Evolutionary conservation across 2,888 invertebrate genomes (phyloP), one percentile per base, ranked within the genome.

Genomic region (Drosophila paranaensis): DNA sequence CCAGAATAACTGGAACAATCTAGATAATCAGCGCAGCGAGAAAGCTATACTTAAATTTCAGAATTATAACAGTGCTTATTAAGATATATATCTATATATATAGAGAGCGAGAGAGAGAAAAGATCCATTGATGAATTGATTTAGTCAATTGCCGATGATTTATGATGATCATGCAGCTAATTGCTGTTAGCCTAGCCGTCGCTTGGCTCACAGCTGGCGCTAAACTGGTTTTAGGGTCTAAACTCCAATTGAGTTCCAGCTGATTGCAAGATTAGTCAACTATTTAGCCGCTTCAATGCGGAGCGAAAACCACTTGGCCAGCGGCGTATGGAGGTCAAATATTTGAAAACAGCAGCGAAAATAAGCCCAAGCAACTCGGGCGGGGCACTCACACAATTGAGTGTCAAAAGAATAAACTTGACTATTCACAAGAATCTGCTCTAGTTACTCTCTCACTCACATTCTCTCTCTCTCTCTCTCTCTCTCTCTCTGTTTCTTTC

Each of bases 141-240:
- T 60, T 37, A 42, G n/a, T 53, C 60, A 56, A 60, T 63, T 63
- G 30, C 16, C 55, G 37, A 53, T 75, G 75, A 75, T 75, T 75
- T 71, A 75, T 66, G 71, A 71, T 66, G 71, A 70, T 61, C 71
- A 58, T 65, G 53, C n/a, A 61, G 65, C 40, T 61, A 60, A 56
- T 63, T 76, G 76, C 30, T 73, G 71, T 51, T 64, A 33, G 20
- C 20, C 20, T 20, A 20, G 20, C 20, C 20, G 20, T 2, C 20
- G 20, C 20, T 43, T 16, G 9, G 42, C 71, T 37, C 35, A 40
- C 10, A 64, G 57, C 33, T 46, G 53, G n/a, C 51, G 16, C 50
- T 35, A 37, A 77, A 78, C 77, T 55, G 65, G 78, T 76, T 76
- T 66, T 74, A 77, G 78, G 78, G 78, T 74, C 68, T 68, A 71